Percentiles rank a stretch among this genome's conserved stretches.
Evolutionary conservation across 2,888 invertebrate species (phyloP).

Genomic region (Idaea biselata): DNA sequence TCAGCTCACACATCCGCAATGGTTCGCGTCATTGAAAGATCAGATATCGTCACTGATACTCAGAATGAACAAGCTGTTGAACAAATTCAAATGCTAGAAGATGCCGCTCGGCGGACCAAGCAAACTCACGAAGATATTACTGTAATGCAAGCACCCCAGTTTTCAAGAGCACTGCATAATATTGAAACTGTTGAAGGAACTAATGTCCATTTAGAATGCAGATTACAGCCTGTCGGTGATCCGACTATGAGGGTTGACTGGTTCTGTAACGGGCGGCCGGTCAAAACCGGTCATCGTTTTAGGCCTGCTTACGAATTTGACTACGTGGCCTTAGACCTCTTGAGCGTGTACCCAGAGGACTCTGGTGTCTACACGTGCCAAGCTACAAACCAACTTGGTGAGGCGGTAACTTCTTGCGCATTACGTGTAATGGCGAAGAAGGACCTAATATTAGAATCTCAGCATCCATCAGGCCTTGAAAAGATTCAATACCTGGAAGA

Average conservation of each 20-base stretch:
- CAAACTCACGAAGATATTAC: conserved; percentile 90
- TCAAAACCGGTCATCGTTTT: conserved; percentile 96
- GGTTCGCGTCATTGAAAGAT: conserved; percentile 90
- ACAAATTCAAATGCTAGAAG: conserved; percentile 95
- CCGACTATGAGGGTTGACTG: conserved; percentile 96
- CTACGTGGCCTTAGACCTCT: conserved; percentile 96
- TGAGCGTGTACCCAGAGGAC: conserved; percentile 98
- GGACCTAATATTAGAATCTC: conserved; percentile 92
- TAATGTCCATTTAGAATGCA: conserved; percentile 95
- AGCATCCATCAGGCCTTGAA: conserved; percentile 94
- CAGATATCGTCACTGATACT: conserved; percentile 92
- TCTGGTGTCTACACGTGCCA: conserved; percentile 97
- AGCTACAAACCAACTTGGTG: conserved; percentile 96
- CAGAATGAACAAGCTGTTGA: conserved; percentile 96
- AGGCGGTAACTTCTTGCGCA: conserved; percentile 95
- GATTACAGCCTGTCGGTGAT: conserved; percentile 94
- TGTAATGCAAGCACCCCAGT: conserved; percentile 91
- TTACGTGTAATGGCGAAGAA: conserved; percentile 94
- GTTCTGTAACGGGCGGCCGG: conserved; percentile 96
- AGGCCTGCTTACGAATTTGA: conserved; percentile 98
- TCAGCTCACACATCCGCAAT: conserved; percentile 95
- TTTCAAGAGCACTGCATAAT: conserved; percentile 92
- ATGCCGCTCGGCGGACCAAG: conserved; percentile 85
- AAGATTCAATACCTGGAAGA: conserved; percentile 96
- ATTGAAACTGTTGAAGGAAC: conserved; percentile 94